Conservation (phyloP, 2,797 vertebrate species). For the Pelobates cultripes region DNA sequence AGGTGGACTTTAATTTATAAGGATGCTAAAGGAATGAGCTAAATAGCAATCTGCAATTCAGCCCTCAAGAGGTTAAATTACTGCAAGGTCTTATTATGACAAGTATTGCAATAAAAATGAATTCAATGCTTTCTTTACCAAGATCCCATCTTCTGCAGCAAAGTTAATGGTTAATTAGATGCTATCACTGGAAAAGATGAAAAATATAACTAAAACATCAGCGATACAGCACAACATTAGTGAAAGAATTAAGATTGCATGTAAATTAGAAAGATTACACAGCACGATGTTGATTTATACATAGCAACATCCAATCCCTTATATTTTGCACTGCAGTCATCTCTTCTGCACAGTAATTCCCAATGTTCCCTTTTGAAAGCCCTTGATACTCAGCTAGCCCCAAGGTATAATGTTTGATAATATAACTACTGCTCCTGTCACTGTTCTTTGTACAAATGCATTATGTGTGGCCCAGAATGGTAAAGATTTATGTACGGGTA, state of each 20-base stretch:
- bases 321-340: slow-evolving; percentile 77
- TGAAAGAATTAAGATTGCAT: slow-evolving; percentile 69
- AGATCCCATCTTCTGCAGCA: not conserved
- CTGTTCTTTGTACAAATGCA: slow-evolving; percentile 86
- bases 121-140: no score
- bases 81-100: no score
- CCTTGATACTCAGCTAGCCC: slow-evolving; percentile 90
- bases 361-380: slow-evolving; percentile 85
- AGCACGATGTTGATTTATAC: slow-evolving; percentile 89
- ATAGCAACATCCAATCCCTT: slow-evolving; percentile 83
- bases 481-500: slow-evolving; percentile 91
- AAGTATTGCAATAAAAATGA: no score
- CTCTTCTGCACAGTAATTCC: slow-evolving; percentile 81
- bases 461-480: slow-evolving; percentile 90
- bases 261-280: slow-evolving; percentile 85
- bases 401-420: slow-evolving; percentile 96
- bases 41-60: no score
- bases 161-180: slow-evolving; percentile 8
- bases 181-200: not conserved
- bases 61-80: no score
- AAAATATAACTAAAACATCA: slow-evolving; percentile 56
- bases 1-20: no score
- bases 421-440: slow-evolving; percentile 95
- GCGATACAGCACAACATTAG: slow-evolving; percentile 67
- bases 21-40: no score